Conservation (phyloP, 2,113 vertebrate species). For the Ibidorhyncha struthersii region DNA sequence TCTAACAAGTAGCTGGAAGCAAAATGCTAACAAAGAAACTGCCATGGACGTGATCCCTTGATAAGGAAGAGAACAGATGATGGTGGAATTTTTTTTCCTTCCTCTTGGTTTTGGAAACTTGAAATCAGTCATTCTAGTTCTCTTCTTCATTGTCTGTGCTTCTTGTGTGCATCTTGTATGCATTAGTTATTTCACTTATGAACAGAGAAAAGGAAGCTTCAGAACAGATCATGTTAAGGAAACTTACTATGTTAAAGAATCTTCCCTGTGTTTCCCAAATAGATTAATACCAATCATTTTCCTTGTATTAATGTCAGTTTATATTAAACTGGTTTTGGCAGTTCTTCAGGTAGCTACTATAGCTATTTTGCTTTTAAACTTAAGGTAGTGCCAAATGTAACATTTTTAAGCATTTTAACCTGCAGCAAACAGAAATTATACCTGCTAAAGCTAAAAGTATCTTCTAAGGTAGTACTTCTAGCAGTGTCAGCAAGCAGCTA, state of each 20-base stretch:
- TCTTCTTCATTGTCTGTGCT: background rate
- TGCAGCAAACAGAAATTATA: background rate
- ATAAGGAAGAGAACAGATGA: background rate
- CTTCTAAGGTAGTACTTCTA: background rate
- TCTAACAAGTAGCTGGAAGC: conserved; percentile 17
- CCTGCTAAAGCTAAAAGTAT: background rate
- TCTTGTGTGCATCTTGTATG: background rate
- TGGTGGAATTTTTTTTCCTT: background rate
- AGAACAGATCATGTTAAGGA: background rate
- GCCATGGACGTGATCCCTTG: background rate
- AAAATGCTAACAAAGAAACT: background rate
- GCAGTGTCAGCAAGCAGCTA: background rate
- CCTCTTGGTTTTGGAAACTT: background rate
- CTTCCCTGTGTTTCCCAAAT: background rate
- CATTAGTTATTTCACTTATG: background rate
- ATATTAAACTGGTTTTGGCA: background rate
- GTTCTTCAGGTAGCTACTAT: background rate
- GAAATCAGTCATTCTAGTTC: background rate
- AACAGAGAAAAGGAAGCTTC: background rate
- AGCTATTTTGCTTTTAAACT: conserved; percentile 9
- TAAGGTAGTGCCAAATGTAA: background rate
- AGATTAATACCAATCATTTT: background rate
- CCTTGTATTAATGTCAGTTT: background rate
- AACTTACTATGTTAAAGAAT: background rate
- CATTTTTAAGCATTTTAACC: background rate